Evolutionary conservation across 23 tunicate species (phyloP), one percentile per base, ranked within the genome.

Genomic region (Halocynthia aurantium): DNA sequence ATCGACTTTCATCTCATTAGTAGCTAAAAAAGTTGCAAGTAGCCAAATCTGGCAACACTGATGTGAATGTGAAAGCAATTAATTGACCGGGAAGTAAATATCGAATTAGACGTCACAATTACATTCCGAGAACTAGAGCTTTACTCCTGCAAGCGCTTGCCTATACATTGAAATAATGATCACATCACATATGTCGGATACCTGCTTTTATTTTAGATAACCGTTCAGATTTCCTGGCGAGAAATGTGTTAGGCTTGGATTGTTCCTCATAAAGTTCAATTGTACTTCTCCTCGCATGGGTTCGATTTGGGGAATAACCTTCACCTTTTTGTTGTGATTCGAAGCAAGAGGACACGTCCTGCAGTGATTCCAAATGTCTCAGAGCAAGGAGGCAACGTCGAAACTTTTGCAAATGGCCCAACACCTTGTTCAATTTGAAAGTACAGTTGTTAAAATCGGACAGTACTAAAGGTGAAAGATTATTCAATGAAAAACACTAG

Each of bases 391-490:
- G 64, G 71, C 97, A 90, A 7, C 78, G 63, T 11, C 97, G 90
- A 72, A 90, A 90, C 71, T 90, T 85, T 64, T 85, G 97, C 69
- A 90, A 57, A 67, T 90, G 97, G 2, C 97, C 97, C 11, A 90
- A 57, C 40, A 90, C 97, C 97, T 89, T 31, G 44, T 31, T 31
- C 44, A 20, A 13, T 52, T n/a, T 75, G 53, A 53, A 77, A 60
- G 64, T 60, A 15, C n/a, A 60, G 64, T 31, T 31, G 44, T 31
- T 31, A 31, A 0, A 31, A 31, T 31, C 44, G 44, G 44, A 31
- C 44, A 31, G 44, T 31, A 31, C 44, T 31, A 31, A 31, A 31
- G 4, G 44, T 31, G 44, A 31, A 31, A 31, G 44, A 31, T 31
- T 0, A 31, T 31, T 60, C 64, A 60, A 2, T 60, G 4, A 60